Evolutionary conservation across 2,113 vertebrate genomes (phyloP).

Genomic region (Tetrao urogallus): DNA sequence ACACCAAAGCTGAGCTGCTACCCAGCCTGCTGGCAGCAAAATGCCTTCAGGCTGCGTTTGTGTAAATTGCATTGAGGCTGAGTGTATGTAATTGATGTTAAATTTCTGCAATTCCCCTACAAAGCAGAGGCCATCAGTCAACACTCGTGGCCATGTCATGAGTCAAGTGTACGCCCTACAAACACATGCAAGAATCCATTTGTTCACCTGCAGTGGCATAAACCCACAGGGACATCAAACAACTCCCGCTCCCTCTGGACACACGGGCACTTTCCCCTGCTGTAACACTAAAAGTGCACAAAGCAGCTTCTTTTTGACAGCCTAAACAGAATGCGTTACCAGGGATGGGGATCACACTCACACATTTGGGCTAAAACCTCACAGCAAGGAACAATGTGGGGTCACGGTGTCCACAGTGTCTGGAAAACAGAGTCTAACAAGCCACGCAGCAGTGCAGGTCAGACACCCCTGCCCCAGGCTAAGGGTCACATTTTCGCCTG

Average conservation of each 20-base stretch:
- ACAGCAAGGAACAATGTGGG: background rate
- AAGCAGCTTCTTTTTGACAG: background rate
- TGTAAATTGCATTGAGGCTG: accelerated
- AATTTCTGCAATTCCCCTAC: background rate
- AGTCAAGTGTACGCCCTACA: background rate
- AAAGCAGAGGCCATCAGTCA: background rate
- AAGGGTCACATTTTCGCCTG: background rate
- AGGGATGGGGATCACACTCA: background rate
- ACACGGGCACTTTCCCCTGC: background rate
- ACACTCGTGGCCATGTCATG: accelerated
- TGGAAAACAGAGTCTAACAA: background rate
- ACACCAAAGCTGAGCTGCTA: background rate
- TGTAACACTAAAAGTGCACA: background rate
- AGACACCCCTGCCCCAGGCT: constrained; percentile 27
- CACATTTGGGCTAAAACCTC: background rate
- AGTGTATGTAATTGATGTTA: accelerated
- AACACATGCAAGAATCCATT: background rate
- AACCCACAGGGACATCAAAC: background rate
- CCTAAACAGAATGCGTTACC: accelerated
- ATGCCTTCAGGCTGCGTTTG: background rate
- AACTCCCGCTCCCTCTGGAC: background rate
- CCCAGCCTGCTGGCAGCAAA: background rate
- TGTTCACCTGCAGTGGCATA: background rate
- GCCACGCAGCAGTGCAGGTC: constrained; percentile 12
- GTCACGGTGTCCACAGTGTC: background rate